These are phyloP conservation scores for Armadillidium nasatum DNA, from an alignment of 1,140 invertebrate genomes.

Conservation along the genomic window DNA sequence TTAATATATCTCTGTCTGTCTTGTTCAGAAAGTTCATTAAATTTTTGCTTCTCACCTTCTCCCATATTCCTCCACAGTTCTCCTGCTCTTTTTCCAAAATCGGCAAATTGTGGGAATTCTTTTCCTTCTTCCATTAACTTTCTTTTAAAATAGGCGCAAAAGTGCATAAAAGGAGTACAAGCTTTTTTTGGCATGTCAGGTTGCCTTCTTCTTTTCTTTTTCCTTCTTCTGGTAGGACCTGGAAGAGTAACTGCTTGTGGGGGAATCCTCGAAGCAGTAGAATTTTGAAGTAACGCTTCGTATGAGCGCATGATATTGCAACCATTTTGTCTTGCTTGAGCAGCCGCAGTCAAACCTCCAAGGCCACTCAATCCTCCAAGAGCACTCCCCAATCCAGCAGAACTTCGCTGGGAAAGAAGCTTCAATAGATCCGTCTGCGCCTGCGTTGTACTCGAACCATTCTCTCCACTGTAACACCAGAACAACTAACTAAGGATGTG, in stretches of 20 bases:
- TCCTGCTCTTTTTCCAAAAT: constrained; percentile 44
- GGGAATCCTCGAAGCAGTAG: constrained; percentile 35
- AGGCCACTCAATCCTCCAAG: constrained; percentile 41
- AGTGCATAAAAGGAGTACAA: constrained; percentile 45
- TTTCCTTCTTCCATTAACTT: constrained; percentile 45
- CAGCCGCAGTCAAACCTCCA: constrained; percentile 37
- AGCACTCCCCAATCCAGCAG: constrained; percentile 35
- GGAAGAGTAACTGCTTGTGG: constrained; percentile 42
- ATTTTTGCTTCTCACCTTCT: constrained; percentile 40
- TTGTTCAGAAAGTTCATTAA: constrained; percentile 44
- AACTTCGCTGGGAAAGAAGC: constrained; percentile 38
- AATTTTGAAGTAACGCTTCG: constrained; percentile 41
- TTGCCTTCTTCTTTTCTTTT: constrained; percentile 45
- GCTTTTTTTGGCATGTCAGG: constrained; percentile 45
- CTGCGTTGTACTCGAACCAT: constrained; percentile 43
- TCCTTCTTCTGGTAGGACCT: constrained; percentile 42
- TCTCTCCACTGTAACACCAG: constrained; percentile 44
- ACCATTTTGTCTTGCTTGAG: constrained; percentile 44
- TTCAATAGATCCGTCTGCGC: constrained; percentile 45
- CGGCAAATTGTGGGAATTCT: constrained; percentile 45
- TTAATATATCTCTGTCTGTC: constrained; percentile 44
- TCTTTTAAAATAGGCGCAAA: constrained; percentile 44
- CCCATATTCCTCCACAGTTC: constrained; percentile 45
- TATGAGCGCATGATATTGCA: constrained; percentile 40
- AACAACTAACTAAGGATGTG: background rate